Evolutionary conservation across 2,113 vertebrate species (phyloP).

Genomic region (Melierax canorus): DNA sequence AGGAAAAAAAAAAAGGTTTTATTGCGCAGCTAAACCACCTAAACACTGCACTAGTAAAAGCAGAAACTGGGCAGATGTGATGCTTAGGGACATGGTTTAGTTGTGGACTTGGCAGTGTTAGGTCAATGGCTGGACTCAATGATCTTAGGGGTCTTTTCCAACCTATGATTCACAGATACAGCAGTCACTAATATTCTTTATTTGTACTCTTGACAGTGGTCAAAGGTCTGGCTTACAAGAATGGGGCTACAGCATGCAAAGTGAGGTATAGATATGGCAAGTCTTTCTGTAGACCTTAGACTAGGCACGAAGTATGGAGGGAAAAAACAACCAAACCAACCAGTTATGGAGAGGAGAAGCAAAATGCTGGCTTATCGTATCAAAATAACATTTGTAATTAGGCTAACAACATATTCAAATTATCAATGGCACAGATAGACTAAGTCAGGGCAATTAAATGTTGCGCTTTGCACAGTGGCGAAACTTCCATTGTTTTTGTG

Average conservation of each 20-base stretch:
- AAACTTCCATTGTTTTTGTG: not conserved
- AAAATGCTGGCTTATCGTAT: not conserved
- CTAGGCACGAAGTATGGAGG: not conserved
- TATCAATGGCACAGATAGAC: not conserved
- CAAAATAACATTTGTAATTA: not conserved
- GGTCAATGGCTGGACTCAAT: not conserved
- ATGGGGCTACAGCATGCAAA: not conserved
- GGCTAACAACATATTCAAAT: not conserved
- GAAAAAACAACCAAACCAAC: not conserved
- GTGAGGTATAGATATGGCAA: not conserved
- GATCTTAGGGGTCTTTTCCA: not conserved
- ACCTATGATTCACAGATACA: not conserved
- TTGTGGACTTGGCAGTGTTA: not conserved
- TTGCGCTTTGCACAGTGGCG: not conserved
- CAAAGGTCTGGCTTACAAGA: not conserved
- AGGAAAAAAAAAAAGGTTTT: not conserved
- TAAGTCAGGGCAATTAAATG: not conserved
- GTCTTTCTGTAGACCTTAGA: not conserved
- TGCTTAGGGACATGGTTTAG: not conserved
- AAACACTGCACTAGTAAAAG: not conserved
- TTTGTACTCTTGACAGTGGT: not conserved
- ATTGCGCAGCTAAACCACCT: not conserved
- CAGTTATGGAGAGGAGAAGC: not conserved
- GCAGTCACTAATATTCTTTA: not conserved
- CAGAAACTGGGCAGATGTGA: not conserved